phyloP scores from a whole-genome alignment of 2,113 vertebrate genomes.

The Anseranas semipalmata region DNA sequence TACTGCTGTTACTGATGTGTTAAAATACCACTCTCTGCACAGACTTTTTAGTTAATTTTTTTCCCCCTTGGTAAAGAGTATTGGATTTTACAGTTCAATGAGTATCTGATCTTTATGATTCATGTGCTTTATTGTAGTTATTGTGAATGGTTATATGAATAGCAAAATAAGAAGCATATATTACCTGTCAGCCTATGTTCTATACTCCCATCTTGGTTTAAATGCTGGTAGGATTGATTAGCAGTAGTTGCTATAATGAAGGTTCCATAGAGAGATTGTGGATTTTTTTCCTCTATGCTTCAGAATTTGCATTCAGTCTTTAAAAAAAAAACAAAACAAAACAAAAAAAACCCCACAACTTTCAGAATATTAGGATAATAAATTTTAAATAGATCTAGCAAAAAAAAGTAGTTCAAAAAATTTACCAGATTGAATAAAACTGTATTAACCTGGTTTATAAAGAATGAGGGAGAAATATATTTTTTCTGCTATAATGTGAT shows the following conservation, averaged over 20 bases:
- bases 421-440: not conserved
- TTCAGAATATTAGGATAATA: not conserved
- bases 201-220: not conserved
- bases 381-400: not conserved
- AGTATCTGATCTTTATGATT: not conserved
- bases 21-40: not conserved
- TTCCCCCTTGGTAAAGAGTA: not conserved
- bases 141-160: slow-evolving; percentile 12
- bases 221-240: not conserved
- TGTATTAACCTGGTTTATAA: not conserved
- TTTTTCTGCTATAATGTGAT: not conserved
- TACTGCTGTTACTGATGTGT: not conserved
- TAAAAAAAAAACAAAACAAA: not conserved
- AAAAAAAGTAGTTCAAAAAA: not conserved
- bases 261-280: not conserved
- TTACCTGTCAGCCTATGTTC: not conserved
- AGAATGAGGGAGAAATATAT: not conserved
- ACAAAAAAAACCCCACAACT: not conserved
- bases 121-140: not conserved
- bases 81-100: not conserved
- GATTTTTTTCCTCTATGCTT: not conserved
- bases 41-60: not conserved
- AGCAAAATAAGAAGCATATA: not conserved
- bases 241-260: not conserved
- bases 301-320: not conserved